Conservation (phyloP, 2,113 vertebrate genomes). For the Propithecus coquereli region DNA sequence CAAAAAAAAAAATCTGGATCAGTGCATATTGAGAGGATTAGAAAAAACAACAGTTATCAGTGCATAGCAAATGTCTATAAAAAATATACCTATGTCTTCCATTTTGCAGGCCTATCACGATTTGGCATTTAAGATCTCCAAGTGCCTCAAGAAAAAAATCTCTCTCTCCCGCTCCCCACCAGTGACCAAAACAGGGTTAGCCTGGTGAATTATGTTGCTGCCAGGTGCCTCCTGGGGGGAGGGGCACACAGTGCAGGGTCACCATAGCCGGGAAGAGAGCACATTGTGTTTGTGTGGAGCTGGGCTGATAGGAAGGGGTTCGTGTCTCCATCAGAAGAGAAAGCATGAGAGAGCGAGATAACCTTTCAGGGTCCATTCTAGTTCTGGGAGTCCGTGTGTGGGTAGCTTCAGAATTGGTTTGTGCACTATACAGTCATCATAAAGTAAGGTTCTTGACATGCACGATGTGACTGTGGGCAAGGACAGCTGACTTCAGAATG, state of each 20-base stretch:
- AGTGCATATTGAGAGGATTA: neutral
- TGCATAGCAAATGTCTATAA: neutral
- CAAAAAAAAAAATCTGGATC: neutral
- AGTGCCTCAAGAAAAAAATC: neutral
- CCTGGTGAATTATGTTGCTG: neutral
- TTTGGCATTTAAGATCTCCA: neutral
- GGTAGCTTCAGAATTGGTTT: neutral
- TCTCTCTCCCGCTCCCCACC: neutral
- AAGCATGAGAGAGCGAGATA: neutral
- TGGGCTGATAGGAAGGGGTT: neutral
- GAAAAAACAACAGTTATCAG: neutral
- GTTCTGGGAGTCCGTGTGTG: accelerated
- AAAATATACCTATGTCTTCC: neutral
- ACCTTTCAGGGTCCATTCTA: no score
- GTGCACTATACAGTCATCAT: no score
- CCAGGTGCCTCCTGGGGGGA: accelerated
- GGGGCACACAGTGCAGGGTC: neutral
- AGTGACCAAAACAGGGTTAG: neutral
- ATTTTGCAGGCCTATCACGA: neutral
- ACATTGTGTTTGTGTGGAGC: neutral
- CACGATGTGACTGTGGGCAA: neutral
- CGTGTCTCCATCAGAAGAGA: no score
- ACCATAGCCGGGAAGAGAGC: accelerated
- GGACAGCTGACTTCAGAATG: neutral
- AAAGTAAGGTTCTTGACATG: neutral